Evolutionary conservation across 2,888 invertebrate species (phyloP).

Genomic region (Lampropteryx suffumata): DNA sequence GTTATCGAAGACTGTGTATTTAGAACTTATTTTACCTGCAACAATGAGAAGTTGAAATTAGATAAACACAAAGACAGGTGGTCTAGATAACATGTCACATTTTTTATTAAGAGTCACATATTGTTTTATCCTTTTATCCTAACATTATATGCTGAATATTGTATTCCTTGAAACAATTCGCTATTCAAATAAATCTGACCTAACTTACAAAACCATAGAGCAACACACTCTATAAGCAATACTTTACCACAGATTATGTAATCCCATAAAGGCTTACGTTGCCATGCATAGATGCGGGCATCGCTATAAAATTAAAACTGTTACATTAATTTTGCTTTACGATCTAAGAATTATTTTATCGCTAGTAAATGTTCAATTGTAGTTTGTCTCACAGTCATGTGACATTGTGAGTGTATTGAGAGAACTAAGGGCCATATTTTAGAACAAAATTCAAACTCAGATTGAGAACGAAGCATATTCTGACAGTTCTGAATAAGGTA

Average conservation of each 20-base stretch:
- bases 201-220: constrained; percentile 13
- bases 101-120: too few relatives aligned
- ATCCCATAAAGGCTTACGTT: constrained; percentile 41
- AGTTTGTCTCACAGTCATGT: constrained; percentile 20
- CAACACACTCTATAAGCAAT: constrained; percentile 13
- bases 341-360: constrained; percentile 63
- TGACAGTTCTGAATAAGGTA: too few relatives aligned
- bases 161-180: too few relatives aligned
- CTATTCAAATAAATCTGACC: constrained; percentile 9
- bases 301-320: constrained; percentile 62
- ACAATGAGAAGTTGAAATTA: constrained; percentile 30
- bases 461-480: too few relatives aligned
- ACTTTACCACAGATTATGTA: constrained; percentile 33
- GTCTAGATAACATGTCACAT: too few relatives aligned
- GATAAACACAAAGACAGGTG: constrained; percentile 1
- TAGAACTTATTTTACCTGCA: constrained; percentile 55
- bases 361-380: constrained; percentile 60
- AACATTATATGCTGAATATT: too few relatives aligned
- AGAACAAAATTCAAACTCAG: too few relatives aligned
- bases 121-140: too few relatives aligned
- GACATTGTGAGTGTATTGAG: neutral
- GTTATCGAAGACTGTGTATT: neutral
- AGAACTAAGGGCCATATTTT: neutral
- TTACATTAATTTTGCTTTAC: constrained; percentile 64
- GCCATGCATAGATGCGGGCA: constrained; percentile 55